phyloP scores from a whole-genome alignment of 2,888 invertebrate genomes.

The Platycheirus rosarum region DNA sequence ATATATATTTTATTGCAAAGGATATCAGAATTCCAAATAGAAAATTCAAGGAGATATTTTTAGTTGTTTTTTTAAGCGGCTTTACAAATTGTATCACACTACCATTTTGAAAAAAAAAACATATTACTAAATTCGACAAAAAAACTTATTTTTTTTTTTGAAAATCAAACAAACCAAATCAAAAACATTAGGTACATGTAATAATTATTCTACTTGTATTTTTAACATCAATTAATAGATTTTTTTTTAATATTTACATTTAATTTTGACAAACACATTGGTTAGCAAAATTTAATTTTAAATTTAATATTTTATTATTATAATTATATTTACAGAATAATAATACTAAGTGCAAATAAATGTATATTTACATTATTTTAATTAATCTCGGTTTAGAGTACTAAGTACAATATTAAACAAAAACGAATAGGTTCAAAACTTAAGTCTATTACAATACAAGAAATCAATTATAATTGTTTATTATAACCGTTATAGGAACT shows the following conservation, averaged over 20 bases:
- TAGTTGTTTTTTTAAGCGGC: too few relatives aligned
- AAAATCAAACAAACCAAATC: slow-evolving; percentile 25
- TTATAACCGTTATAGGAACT: slow-evolving; percentile 64
- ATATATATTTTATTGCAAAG: too few relatives aligned
- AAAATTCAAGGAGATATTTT: too few relatives aligned
- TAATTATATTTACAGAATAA: slow-evolving; percentile 38
- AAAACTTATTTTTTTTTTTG: too few relatives aligned
- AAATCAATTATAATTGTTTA: slow-evolving; percentile 18
- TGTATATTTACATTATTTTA: slow-evolving; percentile 26
- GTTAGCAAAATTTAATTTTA: neutral
- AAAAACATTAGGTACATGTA: slow-evolving; percentile 67
- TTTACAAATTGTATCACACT: neutral
- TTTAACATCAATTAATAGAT: slow-evolving; percentile 35
- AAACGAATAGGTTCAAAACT: slow-evolving; percentile 47
- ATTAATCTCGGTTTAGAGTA: slow-evolving; percentile 42
- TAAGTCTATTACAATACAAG: slow-evolving; percentile 20
- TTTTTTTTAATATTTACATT: slow-evolving; percentile 53
- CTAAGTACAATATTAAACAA: slow-evolving; percentile 53
- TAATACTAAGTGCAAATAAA: slow-evolving; percentile 19
- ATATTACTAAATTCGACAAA: too few relatives aligned
- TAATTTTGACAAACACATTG: slow-evolving; percentile 24
- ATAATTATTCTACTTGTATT: slow-evolving; percentile 62
- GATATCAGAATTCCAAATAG: too few relatives aligned
- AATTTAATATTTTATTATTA: neutral
- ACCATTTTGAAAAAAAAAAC: neutral